These are phyloP conservation scores for Cynocephalus volans DNA, from an alignment of 2,113 vertebrate species.

Conservation along the genomic window DNA sequence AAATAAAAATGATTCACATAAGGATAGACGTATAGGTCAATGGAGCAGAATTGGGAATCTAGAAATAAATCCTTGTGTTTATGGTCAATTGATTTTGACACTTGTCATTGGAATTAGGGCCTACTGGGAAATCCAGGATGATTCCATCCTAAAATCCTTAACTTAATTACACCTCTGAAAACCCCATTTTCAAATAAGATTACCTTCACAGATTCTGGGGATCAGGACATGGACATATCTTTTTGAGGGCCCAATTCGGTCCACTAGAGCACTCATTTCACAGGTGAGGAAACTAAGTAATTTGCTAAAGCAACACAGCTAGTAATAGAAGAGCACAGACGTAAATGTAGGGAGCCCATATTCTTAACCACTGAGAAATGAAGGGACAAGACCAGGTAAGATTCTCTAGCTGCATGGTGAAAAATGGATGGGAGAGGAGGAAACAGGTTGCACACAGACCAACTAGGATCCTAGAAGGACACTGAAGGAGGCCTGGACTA, in stretches of 20 bases:
- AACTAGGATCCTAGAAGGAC: background rate
- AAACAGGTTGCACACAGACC: background rate
- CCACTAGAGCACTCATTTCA: background rate
- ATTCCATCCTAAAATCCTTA: background rate
- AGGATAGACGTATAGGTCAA: constrained; percentile 10
- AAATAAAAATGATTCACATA: background rate
- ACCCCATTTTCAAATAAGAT: background rate
- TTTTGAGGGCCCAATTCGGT: background rate
- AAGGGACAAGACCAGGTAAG: background rate
- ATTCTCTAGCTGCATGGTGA: background rate
- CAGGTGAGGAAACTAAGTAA: background rate
- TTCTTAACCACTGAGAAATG: background rate
- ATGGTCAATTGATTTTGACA: constrained; percentile 16
- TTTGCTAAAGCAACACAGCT: background rate
- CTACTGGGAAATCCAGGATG: background rate
- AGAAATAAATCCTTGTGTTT: constrained; percentile 48
- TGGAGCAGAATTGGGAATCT: background rate
- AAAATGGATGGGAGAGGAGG: background rate
- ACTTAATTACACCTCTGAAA: background rate
- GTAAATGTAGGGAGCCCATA: background rate
- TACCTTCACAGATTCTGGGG: background rate
- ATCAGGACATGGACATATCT: background rate
- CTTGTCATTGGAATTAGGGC: constrained; percentile 15
- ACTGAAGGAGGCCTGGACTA: background rate
- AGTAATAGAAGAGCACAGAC: background rate